Base-by-base conservation (phyloP, 2,888 invertebrate species). In the Schizotus pectinicornis region DNA sequence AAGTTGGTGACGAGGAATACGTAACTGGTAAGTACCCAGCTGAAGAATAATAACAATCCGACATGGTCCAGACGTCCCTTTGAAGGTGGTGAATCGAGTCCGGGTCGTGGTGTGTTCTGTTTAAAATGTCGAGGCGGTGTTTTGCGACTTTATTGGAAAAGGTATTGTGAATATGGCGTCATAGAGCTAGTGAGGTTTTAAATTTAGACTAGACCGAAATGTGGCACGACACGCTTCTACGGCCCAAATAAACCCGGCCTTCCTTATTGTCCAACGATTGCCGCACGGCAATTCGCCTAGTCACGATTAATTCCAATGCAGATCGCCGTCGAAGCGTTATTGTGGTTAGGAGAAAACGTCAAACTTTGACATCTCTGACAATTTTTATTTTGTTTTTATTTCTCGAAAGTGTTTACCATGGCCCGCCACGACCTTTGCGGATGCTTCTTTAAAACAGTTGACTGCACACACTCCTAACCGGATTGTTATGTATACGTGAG, bases 1-100 rank as follows among this genome's bases (percentile, higher is more conserved):
- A 90, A 91, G 86, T 88, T 89, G 88, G 91, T 92, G 92, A 92
- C 92, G 92, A 92, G 89, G 90, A 91, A 91, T 91, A 91, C 92
- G 92, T 92, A 92, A 92, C 91, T 88, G 89, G 74, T 89, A 90
- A 89, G 89, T 89, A 89, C 87, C 86, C 84, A 83, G 83, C 82
- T 82, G 83, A 83, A 83, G 84, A 83, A 84, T 81, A 83, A 83
- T 82, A 84, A 82, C 83, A 82, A 56, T 79, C 80, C 79, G 81
- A 80, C 82, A 81, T 82, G 82, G 82, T 78, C 79, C 77, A 77
- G 76, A 72, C 76, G 71, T 73, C 74, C 74, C 70, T 72, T 67
- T 53, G 65, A 67, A 68, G 70, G 68, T 68, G 64, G 67, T 67
- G 68, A 68, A 64, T 69, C 61, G 57, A 59, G 60, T 66, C 64